Evolutionary conservation across 2,888 invertebrate species (phyloP), one percentile per base, ranked within the genome.

Genomic region (Drosophila leonis): DNA sequence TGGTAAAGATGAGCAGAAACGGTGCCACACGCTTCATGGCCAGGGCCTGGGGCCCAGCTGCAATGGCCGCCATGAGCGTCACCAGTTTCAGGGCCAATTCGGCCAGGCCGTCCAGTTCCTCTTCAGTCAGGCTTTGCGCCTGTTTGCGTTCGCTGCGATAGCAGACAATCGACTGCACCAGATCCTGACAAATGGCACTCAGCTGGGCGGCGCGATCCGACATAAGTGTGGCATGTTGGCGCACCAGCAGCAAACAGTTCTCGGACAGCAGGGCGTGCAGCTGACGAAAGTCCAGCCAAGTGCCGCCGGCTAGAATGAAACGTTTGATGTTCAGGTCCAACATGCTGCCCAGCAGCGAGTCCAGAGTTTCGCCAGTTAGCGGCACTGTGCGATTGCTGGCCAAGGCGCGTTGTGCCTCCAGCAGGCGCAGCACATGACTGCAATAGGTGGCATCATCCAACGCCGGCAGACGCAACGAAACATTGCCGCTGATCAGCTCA

Each of bases 11-110:
- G 20, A 93, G 78, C 20, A 92, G 77, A 65, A 92, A 93, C 1
- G 93, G 93, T 3, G 92, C 93, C 9, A 93, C 89, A 72, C 92
- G 85, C 69, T 93, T 93, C 10, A 93, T 77, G 66, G 91, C 89
- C 39, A 90, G 35, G 27, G 87, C 81, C 54, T 92, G 90, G 0
- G 82, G 20, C 0, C 72, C 80, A 0, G 84, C 75, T 0, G 89
- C 82, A 46, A 93, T 82, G 9, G 80, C 73, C 37, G 91, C 87
- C 83, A 91, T 90, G 9, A 93, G 72, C 13, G 91, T 90, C 18
- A 91, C 92, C 64, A 93, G 54, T 63, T 92, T 92, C 9, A 92
- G 69, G 0, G 90, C 90, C 64, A 92, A 41, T 20, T 92, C 91
- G 0, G 87, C 84, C 54, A 93, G 68, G 10, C 90, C 80, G 29